phyloP scores from a whole-genome alignment of 2,113 vertebrate species.

The Cephalopterus ornatus region DNA sequence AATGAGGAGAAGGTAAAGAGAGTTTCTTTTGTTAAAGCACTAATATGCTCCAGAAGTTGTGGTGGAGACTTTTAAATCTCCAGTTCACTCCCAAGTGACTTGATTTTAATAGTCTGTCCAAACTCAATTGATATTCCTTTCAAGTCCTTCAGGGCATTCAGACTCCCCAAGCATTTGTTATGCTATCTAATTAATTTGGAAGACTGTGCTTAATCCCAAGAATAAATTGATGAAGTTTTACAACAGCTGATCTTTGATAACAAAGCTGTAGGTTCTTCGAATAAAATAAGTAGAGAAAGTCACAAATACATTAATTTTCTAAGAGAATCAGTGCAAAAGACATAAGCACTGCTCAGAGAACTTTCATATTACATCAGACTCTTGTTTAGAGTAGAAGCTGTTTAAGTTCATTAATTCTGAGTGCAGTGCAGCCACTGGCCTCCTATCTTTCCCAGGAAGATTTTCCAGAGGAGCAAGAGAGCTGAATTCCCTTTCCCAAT shows the following conservation, averaged over 20 bases:
- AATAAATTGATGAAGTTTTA: neutral
- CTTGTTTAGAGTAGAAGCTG: neutral
- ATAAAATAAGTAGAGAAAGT: neutral
- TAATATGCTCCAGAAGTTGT: neutral
- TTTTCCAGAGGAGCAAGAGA: neutral
- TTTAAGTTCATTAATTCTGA: neutral
- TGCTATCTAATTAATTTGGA: slow-evolving; percentile 6
- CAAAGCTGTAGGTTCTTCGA: neutral
- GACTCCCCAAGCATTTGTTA: neutral
- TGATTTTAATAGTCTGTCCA: slow-evolving; percentile 15
- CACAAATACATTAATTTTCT: neutral
- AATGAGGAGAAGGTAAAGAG: neutral
- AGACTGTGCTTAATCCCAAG: neutral
- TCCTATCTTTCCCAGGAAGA: neutral
- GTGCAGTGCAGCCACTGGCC: neutral
- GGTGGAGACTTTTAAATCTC: neutral
- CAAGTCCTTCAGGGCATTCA: neutral
- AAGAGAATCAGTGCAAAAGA: neutral
- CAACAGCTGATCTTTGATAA: neutral
- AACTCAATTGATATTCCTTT: neutral
- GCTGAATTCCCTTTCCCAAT: neutral
- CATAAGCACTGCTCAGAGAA: neutral
- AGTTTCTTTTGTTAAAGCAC: neutral
- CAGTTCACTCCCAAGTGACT: neutral
- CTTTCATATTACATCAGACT: neutral